Conservation (phyloP, 2,797 vertebrate species). For the Gymnoscopelus microlampas region DNA sequence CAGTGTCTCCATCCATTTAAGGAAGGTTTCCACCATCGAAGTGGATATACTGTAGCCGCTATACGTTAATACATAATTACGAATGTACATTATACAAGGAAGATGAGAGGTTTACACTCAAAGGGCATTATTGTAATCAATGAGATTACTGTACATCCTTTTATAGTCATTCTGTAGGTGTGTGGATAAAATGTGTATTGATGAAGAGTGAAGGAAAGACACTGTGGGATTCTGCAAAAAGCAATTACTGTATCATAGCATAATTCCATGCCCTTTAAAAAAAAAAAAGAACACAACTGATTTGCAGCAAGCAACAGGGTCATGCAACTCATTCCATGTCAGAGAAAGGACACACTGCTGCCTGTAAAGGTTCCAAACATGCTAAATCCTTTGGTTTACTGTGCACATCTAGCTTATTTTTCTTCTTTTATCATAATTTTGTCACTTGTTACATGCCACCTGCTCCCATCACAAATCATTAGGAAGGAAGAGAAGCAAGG, state of each 20-base stretch:
- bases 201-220: conserved; percentile 26
- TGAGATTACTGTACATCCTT: conserved; percentile 19
- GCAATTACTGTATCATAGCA: conserved; percentile 60
- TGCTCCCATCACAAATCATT: conserved; percentile 21
- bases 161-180: conserved; percentile 9
- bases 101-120: conserved; percentile 4
- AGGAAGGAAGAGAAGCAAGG: conserved; percentile 2
- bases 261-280: conserved; percentile 47
- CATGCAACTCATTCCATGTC: too few relatives aligned
- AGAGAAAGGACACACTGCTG: too few relatives aligned
- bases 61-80: too few relatives aligned
- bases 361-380: too few relatives aligned
- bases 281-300: background rate
- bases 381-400: too few relatives aligned
- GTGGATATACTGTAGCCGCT: too few relatives aligned
- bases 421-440: too few relatives aligned
- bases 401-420: too few relatives aligned
- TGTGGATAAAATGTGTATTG: conserved; percentile 24
- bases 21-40: background rate
- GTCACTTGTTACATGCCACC: conserved; percentile 16
- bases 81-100: background rate
- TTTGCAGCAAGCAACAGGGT: too few relatives aligned
- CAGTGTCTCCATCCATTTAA: background rate
- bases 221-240: conserved; percentile 43
- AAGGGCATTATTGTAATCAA: conserved; percentile 21